These are phyloP conservation scores for Petromus typicus DNA, from an alignment of 2,113 vertebrate genomes.

Conservation along the genomic window DNA sequence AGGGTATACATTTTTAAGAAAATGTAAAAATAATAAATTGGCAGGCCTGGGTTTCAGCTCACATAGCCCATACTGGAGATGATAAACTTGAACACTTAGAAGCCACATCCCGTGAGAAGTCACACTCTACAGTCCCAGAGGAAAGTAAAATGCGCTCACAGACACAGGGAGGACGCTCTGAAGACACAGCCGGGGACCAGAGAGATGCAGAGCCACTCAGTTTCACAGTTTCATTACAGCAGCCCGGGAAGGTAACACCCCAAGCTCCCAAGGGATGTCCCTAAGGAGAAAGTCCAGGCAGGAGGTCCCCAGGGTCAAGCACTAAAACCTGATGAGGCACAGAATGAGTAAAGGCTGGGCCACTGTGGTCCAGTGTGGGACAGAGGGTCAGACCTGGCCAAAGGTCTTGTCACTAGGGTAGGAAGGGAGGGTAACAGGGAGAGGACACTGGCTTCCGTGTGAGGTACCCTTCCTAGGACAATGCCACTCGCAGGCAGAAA, in stretches of 20 bases:
- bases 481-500: neutral
- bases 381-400: neutral
- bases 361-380: too few relatives aligned
- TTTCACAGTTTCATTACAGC: too few relatives aligned
- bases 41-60: conserved; percentile 11
- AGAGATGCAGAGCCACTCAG: neutral
- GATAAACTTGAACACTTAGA: conserved; percentile 38
- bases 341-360: neutral
- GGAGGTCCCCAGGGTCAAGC: neutral
- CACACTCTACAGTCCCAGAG: neutral
- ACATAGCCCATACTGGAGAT: neutral
- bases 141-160: neutral
- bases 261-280: neutral
- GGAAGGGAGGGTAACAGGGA: neutral
- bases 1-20: neutral
- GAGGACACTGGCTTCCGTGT: neutral
- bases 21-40: conserved; percentile 24
- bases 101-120: neutral
- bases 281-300: neutral
- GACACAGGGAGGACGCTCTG: neutral
- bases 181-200: neutral
- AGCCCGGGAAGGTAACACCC: neutral
- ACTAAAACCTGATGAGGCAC: neutral
- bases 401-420: neutral
- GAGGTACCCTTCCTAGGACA: neutral